These are phyloP conservation scores for Caerostris darwini DNA, from an alignment of 1,140 invertebrate genomes.

Conservation along the genomic window DNA sequence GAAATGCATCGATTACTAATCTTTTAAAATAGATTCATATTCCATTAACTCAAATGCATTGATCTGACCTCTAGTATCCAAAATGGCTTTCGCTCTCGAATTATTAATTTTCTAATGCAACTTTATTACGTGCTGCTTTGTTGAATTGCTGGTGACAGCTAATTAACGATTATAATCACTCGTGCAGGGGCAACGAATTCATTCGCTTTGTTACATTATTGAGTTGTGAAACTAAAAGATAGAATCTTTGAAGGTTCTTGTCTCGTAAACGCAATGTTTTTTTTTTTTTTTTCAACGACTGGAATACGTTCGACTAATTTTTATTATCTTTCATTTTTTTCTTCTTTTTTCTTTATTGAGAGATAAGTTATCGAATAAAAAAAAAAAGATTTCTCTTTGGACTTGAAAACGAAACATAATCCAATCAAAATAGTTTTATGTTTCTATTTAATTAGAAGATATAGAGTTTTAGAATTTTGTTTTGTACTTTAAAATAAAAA, in stretches of 20 bases:
- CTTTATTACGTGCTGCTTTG: background rate
- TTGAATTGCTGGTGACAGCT: background rate
- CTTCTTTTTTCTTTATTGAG: background rate
- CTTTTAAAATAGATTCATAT: too few species aligned
- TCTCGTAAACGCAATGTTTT: background rate
- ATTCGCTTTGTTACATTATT: background rate
- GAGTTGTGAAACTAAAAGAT: background rate
- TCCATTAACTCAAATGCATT: background rate
- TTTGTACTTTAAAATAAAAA: too few species aligned
- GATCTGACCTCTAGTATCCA: background rate
- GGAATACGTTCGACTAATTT: background rate
- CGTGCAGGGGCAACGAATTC: background rate
- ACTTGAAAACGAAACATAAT: too few species aligned
- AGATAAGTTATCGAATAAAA: background rate
- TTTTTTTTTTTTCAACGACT: background rate
- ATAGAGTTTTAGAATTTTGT: too few species aligned
- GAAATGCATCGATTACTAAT: too few species aligned
- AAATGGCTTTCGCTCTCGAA: background rate
- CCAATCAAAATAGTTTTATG: too few species aligned
- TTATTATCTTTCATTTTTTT: background rate
- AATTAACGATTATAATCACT: background rate
- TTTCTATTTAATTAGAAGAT: too few species aligned
- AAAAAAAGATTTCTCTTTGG: too few species aligned
- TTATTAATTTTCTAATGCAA: conserved; percentile 14
- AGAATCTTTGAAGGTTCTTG: background rate